A percentile compares a stretch with the other conserved stretches of the same genome.
Evolutionary conservation across 37 sponge, comb jelly and placozoan genomes (phyloP).

Genomic region (Ianthella basta): DNA sequence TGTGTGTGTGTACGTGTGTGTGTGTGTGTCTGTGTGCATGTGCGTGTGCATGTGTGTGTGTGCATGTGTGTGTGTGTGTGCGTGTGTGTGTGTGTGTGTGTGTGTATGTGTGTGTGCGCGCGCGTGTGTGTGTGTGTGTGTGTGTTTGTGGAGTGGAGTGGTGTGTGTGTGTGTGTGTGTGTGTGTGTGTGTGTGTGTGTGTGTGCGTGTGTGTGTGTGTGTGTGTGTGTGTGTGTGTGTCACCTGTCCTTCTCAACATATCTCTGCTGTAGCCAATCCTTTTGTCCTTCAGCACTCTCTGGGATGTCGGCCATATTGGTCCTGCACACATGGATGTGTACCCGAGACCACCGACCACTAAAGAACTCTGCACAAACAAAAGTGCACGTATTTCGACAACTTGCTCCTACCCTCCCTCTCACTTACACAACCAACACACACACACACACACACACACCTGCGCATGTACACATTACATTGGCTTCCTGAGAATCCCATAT

Average conservation of each 20-base stretch:
- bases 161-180: slow-evolving; percentile 35
- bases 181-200: not conserved
- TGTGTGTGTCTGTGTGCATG: no score
- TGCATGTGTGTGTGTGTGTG: no score
- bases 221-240: not conserved
- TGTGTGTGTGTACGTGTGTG: no score
- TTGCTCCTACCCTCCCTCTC: no score
- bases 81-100: slow-evolving; percentile 27
- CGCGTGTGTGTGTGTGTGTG: not conserved
- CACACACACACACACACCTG: no score
- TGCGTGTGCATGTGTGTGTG: no score
- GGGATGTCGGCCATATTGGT: slow-evolving; percentile 64
- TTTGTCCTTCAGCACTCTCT: slow-evolving; percentile 43
- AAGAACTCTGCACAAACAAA: slow-evolving; percentile 57
- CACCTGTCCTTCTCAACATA: slow-evolving; percentile 71
- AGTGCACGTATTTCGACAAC: no score
- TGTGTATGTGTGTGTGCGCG: slow-evolving; percentile 28
- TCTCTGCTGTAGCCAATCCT: slow-evolving; percentile 64
- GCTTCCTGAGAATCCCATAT: no score
- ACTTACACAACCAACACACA: no score
- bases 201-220: slow-evolving; percentile 26
- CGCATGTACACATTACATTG: no score
- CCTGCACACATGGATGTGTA: slow-evolving; percentile 78
- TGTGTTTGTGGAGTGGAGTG: slow-evolving; percentile 16
- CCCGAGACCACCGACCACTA: slow-evolving; percentile 52